Conservation (phyloP, 2,888 invertebrate genomes). For the Nemapogon koenigi region DNA sequence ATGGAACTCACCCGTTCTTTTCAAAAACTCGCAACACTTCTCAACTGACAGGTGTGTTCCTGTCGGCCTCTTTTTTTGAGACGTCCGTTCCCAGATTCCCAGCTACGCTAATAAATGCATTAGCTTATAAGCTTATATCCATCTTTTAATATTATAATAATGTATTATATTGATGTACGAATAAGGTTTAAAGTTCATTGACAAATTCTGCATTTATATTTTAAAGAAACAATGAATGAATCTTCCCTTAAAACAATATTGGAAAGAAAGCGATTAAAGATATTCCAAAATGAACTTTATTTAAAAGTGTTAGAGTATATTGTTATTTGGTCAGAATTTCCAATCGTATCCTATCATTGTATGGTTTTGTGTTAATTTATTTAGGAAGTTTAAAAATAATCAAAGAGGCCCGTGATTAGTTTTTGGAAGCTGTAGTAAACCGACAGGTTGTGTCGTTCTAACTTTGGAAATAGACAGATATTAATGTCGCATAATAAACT, state of each 20-base stretch:
- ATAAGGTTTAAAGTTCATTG: constrained; percentile 24
- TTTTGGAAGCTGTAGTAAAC: background rate
- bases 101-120: too few relatives aligned
- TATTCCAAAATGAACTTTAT: background rate
- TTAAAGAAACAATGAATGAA: constrained; percentile 58
- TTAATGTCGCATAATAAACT: too few relatives aligned
- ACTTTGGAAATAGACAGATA: too few relatives aligned
- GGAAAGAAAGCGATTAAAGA: background rate
- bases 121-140: too few relatives aligned
- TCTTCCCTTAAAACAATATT: constrained; percentile 44
- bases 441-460: too few relatives aligned
- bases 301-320: background rate
- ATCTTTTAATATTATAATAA: too few relatives aligned
- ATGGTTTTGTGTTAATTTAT: constrained; percentile 6
- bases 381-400: constrained; percentile 7
- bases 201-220: constrained; percentile 25
- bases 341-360: background rate
- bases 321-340: background rate
- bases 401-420: constrained; percentile 1
- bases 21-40: constrained; percentile 61
- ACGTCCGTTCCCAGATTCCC: constrained; percentile 51
- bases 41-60: constrained; percentile 64
- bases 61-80: constrained; percentile 62
- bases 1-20: constrained; percentile 43
- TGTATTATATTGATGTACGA: constrained; percentile 12